phyloP scores from a whole-genome alignment of 1,140 invertebrate genomes.

The Nasonia vitripennis region DNA sequence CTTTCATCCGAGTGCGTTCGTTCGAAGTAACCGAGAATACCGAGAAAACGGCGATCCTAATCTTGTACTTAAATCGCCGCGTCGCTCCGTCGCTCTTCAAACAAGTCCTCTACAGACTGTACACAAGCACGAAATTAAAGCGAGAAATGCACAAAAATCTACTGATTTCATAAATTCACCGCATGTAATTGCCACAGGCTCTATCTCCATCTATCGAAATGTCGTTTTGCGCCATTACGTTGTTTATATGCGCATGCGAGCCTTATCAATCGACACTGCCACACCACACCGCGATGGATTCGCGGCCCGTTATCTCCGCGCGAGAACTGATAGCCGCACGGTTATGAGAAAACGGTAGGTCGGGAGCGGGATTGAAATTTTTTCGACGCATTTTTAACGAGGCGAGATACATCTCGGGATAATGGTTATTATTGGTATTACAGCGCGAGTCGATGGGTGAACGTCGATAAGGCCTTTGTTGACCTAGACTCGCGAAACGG shows the following conservation, averaged over 20 bases:
- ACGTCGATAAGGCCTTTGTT: background rate
- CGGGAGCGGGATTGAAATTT: background rate
- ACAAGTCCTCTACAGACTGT: too few species aligned
- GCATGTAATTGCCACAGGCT: background rate
- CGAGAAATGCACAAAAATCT: background rate
- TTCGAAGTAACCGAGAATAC: background rate
- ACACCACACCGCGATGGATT: background rate
- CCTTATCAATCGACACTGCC: conserved; percentile 14
- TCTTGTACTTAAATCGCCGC: too few species aligned
- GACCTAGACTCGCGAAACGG: too few species aligned
- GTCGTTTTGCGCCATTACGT: conserved; percentile 28
- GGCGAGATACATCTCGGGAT: background rate
- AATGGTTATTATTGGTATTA: background rate
- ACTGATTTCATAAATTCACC: conserved; percentile 15
- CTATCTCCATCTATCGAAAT: conserved; percentile 31
- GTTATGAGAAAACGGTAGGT: background rate
- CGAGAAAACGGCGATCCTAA: background rate
- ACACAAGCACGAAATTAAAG: background rate
- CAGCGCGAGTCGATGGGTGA: too few species aligned
- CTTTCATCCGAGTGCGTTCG: background rate
- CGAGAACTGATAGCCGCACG: background rate
- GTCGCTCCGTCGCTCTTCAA: too few species aligned
- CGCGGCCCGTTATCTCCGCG: conserved; percentile 30
- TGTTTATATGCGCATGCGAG: conserved; percentile 1
- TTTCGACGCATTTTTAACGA: background rate